A percentile compares a stretch with the other conserved stretches of the same genome.
These are phyloP conservation scores for Watersipora subatra DNA, from an alignment of 1,140 invertebrate genomes.

Conservation along the genomic window DNA sequence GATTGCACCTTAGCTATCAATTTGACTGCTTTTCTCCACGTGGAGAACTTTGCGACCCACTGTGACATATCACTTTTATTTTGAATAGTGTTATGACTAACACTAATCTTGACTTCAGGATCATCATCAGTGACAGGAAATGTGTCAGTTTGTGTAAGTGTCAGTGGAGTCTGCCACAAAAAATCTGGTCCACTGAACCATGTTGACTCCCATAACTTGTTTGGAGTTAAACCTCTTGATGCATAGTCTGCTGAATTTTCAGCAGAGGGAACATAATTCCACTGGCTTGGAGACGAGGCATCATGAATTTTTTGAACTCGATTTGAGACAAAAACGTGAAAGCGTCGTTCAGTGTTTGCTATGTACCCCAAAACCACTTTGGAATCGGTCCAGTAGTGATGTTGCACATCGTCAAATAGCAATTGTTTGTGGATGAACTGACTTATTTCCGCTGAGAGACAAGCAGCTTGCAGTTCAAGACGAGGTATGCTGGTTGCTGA, in stretches of 20 bases:
- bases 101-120: neutral
- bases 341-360: conserved; percentile 6
- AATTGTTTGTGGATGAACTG: neutral
- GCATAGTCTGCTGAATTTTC: neutral
- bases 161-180: neutral
- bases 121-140: neutral
- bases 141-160: neutral
- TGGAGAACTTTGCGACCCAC: neutral
- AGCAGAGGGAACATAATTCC: neutral
- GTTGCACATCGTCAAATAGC: neutral
- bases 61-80: neutral
- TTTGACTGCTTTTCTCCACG: neutral
- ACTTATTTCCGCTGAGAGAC: conserved; percentile 2
- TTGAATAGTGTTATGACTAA: neutral
- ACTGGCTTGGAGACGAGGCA: neutral
- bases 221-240: neutral
- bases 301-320: conserved; percentile 1
- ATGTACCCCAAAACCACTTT: conserved; percentile 11
- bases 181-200: neutral
- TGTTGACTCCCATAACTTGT: neutral
- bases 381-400: conserved; percentile 9
- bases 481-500: conserved; percentile 10
- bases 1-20: neutral
- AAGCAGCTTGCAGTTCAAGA: conserved; percentile 11
- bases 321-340: conserved; percentile 11